Conservation (phyloP, 2,888 invertebrate genomes). For the Carabus problematicus region DNA sequence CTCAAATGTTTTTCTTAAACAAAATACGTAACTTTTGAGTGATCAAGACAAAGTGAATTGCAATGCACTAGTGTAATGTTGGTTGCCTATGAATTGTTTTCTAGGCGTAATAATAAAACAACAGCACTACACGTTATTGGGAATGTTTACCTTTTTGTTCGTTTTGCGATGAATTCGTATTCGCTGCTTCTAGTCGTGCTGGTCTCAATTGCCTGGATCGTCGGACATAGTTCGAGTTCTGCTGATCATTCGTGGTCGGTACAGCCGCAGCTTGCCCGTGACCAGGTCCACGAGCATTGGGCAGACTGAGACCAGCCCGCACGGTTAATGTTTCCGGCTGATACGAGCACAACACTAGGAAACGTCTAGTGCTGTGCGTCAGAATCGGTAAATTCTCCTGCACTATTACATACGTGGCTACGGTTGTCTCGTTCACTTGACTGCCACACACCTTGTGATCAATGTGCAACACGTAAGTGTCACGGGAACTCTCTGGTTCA, state of each 20-base stretch:
- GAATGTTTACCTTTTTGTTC: conserved; percentile 45
- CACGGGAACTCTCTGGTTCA: conserved; percentile 73
- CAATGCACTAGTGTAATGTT: too few relatives aligned
- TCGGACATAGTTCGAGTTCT: conserved; percentile 59
- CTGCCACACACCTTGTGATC: conserved; percentile 73
- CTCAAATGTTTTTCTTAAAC: too few relatives aligned
- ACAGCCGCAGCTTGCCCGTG: conserved; percentile 59
- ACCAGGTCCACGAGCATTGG: conserved; percentile 63
- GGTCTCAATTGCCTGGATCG: conserved; percentile 63
- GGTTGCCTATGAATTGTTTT: conserved; percentile 1
- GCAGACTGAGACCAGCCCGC: conserved; percentile 77
- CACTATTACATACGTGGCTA: conserved; percentile 82
- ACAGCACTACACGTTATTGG: neutral
- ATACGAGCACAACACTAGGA: conserved; percentile 81
- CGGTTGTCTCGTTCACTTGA: conserved; percentile 76
- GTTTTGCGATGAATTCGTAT: conserved; percentile 58
- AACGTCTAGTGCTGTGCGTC: conserved; percentile 81
- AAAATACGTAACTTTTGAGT: too few relatives aligned
- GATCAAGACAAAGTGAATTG: too few relatives aligned
- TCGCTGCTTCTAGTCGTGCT: conserved; percentile 60
- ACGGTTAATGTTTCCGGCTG: conserved; percentile 84
- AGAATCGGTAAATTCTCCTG: conserved; percentile 84
- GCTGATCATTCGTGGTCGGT: conserved; percentile 56
- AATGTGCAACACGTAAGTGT: conserved; percentile 77
- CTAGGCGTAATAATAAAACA: neutral